Conservation (phyloP, 1,140 invertebrate species). For the Macrosteles quadrilineatus region DNA sequence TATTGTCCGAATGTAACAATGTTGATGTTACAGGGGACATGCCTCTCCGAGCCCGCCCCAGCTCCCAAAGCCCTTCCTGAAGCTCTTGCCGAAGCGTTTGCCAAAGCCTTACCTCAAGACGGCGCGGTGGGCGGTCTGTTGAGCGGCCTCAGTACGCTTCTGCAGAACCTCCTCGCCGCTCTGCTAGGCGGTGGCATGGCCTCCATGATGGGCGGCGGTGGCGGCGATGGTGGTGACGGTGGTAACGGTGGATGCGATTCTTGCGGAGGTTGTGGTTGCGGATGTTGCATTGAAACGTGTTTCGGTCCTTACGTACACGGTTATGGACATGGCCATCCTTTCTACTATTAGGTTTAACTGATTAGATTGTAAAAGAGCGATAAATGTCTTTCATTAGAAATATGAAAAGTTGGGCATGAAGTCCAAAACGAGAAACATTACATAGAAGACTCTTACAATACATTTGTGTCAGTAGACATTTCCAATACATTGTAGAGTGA, state of each 20-base stretch:
- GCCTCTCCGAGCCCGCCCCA: conserved; percentile 5
- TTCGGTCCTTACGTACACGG: background rate
- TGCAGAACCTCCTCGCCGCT: conserved; percentile 7
- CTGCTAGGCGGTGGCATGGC: conserved; percentile 11
- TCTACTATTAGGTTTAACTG: no score
- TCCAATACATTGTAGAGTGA: no score
- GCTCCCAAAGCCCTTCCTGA: background rate
- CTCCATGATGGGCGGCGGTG: conserved; percentile 4
- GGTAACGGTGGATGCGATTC: background rate
- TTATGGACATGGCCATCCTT: no score
- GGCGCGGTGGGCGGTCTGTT: conserved; percentile 4
- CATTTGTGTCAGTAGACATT: no score
- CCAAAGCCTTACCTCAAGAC: conserved; percentile 1
- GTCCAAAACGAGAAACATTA: no score
- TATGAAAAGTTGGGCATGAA: no score
- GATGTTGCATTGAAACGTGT: background rate
- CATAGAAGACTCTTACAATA: no score
- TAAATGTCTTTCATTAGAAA: no score
- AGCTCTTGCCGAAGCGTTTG: background rate
- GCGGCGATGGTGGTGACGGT: conserved; percentile 2
- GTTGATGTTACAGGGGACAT: conserved; percentile 8
- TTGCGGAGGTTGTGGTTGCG: background rate
- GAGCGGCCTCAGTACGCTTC: conserved; percentile 1
- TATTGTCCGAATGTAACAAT: background rate
- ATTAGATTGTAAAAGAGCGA: no score